Base-by-base conservation (phyloP, 2,797 vertebrate genomes). In the Micropoecilia bifurca region DNA sequence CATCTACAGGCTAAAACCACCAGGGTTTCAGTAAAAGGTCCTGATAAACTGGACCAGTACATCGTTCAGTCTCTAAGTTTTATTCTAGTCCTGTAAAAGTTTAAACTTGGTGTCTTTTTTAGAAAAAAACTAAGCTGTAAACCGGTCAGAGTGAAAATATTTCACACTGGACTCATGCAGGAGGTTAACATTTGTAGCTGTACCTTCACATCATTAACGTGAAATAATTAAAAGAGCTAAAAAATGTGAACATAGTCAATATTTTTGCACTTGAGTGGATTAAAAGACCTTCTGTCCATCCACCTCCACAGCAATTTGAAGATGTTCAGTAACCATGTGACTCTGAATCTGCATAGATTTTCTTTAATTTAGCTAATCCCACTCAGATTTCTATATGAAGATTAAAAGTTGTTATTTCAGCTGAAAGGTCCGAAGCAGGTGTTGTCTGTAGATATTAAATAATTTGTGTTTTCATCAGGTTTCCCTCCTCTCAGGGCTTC, bases 401-500 rank as follows among this genome's bases (percentile, higher is more conserved):
- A 14, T n/a, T 13, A 45, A 28, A 16, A 7, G 5, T 46, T 45
- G 28, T 45, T 71, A 72, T 47, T 72, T 33, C 2, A 73, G 16
- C 28, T 50, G 18, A 3, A 36, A 48, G 8, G 14, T 33, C 18
- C 1, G 2, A 33, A n/a, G 36, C 36, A 10, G 7, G 25, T 69
- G 4, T 36, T 6, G 3, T 20, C 20, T 47, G 39, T 28, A 22
- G 18, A 25, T 39, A 57, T 59, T 33, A 73, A 39, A 74, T n/a
- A 16, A 1, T 39, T 47, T 69, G 25, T 75, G 8, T 83, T 57
- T 79, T 25, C 81, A 73, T 53, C 91, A 96, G 95, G 87, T 55
- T 71, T 87, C 75, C 45, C 73, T 89, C 81, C 78, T 90, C 83
- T 93, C 81, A 3, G 78, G 80, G 76, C 74, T 89, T 77, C 85